Evolutionary conservation across 2,888 invertebrate genomes (phyloP), one percentile per base, ranked within the genome.

Genomic region (Spodoptera picta): DNA sequence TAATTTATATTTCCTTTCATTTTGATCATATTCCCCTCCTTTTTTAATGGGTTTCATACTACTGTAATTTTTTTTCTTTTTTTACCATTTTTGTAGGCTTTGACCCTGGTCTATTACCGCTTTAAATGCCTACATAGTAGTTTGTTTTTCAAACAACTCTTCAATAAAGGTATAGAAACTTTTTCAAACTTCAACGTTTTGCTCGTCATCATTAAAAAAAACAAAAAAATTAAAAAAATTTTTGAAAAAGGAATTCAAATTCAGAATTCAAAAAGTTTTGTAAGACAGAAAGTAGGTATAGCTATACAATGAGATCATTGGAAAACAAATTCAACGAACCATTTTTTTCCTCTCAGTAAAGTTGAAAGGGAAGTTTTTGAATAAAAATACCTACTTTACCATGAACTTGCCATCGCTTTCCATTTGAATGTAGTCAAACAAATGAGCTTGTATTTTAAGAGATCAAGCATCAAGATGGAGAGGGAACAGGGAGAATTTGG

Each of bases 311-410:
- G 61, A 63, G 64, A 76, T 76, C 67, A 79, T 70, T 73, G 50
- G 57, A 67, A 79, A 79, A 64, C 58, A 68, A 79, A 79, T 68
- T 76, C 77, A 79, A 70, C 77, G 58, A 68, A 60, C 24, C 77
- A 62, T 76, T 67, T 68, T 64, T 67, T 70, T 65, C 63, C 60
- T 53, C 43, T 59, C 57, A 50, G 57, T 61, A 51, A 69, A 72
- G 65, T 76, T 69, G 63, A 60, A 76, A 58, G 50, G 56, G 48
- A 76, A 61, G 31, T 65, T 75, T 69, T 62, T 63, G 66, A 73
- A 62, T 73, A 69, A 65, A 64, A 64, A 73, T 65, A 52, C 61
- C 50, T 60, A 75, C 62, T 69, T 79, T 67, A 36, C 65, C 62
- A 48, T 79, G 61, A 66, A 71, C 73, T 69, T 75, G 50, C 58